phyloP scores from a whole-genome alignment of 2,888 invertebrate genomes.

The Fragum fragum region DNA sequence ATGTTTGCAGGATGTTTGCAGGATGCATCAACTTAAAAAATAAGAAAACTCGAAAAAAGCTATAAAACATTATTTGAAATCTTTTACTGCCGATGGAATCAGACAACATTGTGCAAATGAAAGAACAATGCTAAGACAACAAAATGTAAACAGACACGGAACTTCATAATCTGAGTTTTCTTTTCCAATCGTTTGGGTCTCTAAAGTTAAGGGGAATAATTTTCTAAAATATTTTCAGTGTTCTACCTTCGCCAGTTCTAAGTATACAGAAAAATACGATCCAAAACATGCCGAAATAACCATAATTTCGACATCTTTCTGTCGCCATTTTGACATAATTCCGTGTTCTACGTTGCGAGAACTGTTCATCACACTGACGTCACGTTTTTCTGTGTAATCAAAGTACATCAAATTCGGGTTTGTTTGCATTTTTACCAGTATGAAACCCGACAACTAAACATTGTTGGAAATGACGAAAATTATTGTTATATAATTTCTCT shows the following conservation, averaged over 20 bases:
- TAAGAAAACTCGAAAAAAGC: no score
- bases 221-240: background rate
- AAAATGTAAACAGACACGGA: no score
- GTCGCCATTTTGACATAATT: conserved; percentile 63
- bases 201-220: background rate
- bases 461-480: background rate
- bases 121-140: no score
- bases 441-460: background rate
- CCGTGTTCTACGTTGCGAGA: background rate
- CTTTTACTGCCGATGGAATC: no score
- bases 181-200: no score
- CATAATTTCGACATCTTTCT: conserved; percentile 57
- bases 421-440: no score
- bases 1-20: no score
- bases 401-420: conserved; percentile 3
- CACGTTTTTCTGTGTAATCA: conserved; percentile 7
- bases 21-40: no score
- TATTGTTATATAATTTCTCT: background rate
- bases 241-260: conserved; percentile 37
- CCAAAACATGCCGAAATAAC: conserved; percentile 52
- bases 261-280: conserved; percentile 50
- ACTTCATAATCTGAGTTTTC: no score
- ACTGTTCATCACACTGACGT: conserved; percentile 4
- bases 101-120: no score
- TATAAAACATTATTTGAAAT: no score